Percentiles rank a stretch among this genome's conserved stretches.
Evolutionary conservation across 2,113 vertebrate species (phyloP).

Genomic region (Amphiprion percula): DNA sequence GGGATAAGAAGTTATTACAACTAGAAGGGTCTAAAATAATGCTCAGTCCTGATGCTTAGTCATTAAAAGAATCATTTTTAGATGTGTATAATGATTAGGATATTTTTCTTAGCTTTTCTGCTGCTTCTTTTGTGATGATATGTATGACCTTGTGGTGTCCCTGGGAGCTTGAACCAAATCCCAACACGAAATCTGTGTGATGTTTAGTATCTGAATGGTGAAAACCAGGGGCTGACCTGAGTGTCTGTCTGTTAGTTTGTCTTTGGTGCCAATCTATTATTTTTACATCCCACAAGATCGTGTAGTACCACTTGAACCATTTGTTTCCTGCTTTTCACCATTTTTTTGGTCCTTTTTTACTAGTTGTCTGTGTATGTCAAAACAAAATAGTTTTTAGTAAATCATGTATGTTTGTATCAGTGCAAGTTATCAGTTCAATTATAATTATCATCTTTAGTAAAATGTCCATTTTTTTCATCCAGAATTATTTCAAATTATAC

Average conservation of each 20-base stretch:
- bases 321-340: not conserved
- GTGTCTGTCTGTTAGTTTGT: not conserved
- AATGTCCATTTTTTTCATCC: not conserved
- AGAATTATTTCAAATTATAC: not conserved
- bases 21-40: not conserved
- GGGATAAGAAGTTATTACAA: constrained; percentile 8
- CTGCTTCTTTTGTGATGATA: constrained; percentile 6
- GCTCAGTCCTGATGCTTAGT: not conserved
- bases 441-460: not conserved
- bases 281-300: not conserved
- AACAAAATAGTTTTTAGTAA: constrained; percentile 18
- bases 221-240: constrained; percentile 9
- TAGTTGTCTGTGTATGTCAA: constrained; percentile 11
- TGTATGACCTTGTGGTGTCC: constrained; percentile 12
- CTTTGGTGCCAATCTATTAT: not conserved
- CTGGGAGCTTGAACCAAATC: constrained; percentile 64
- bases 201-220: constrained; percentile 5
- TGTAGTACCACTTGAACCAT: not conserved
- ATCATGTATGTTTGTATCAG: not conserved
- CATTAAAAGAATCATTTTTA: not conserved
- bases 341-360: not conserved
- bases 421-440: not conserved
- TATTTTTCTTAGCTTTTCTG: constrained; percentile 5
- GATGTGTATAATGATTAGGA: not conserved
- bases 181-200: constrained; percentile 33